Evolutionary conservation across 2,797 vertebrate species (phyloP), one percentile per base, ranked within the genome.

Genomic region (Pseudotriccus pelzelni): DNA sequence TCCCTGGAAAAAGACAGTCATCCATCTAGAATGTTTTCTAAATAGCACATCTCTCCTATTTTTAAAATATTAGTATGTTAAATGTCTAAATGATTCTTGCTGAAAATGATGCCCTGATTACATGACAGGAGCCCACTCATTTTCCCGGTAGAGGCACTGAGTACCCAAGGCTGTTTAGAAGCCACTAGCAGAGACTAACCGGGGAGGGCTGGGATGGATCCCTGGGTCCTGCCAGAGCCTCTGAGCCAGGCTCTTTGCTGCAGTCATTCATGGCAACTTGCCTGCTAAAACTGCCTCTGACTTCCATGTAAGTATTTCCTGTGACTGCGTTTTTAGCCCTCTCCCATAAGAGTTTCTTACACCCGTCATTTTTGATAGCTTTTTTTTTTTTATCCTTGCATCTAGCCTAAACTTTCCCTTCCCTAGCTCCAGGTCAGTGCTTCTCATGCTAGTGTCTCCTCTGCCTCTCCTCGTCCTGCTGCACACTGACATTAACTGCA

Each of bases 391-490:
- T 3, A 1, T 4, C 6, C 32, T 58, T 55, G 19, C 12, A n/a
- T 70, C 44, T 14, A 36, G 28, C 66, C 47, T 78, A 49, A 95
- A 87, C 58, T 91, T 89, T 69, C 81, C 63, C 73, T 93, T 96
- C 52, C 69, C 68, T 37, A 39, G 43, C 82, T 93, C 47, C 69
- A 46, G 84, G 68, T 58, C 78, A 86, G 73, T 55, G 64, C 87
- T 94, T 59, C 78, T 69, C 58, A 36, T 41, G 62, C 30, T 66
- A 58, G 6, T 89, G 87, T 72, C 87, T 95, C 46, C 76, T 90
- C 58, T 94, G 93, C 87, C 73, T 94, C 84, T 90, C 68, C 81
- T 87, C 64, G 14, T 73, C 74, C 73, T 94, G 68, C 84, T 83
- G 66, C 73, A 91, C 43, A 10, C 58, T 87, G 60, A 46, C 88